These are phyloP conservation scores for Stenoptilia bipunctidactyla DNA, from an alignment of 2,888 invertebrate species.

Conservation along the genomic window DNA sequence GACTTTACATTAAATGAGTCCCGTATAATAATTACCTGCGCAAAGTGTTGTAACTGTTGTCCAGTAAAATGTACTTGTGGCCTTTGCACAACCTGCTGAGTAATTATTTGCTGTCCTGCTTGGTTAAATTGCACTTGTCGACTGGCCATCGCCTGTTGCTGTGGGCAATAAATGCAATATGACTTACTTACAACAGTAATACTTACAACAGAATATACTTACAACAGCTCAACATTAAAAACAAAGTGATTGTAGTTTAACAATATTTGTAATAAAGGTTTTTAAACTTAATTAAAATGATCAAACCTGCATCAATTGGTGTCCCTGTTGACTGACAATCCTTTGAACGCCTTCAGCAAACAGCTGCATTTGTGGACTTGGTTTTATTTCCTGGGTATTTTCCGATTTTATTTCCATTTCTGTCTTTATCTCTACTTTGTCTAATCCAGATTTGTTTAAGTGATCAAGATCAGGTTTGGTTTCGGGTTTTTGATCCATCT, in stretches of 20 bases:
- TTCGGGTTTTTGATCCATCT: constrained; percentile 27
- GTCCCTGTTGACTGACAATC: constrained; percentile 35
- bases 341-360: constrained; percentile 41
- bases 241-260: no score
- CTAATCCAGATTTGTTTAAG: constrained; percentile 51
- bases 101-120: not conserved
- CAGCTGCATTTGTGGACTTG: constrained; percentile 30
- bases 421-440: constrained; percentile 43
- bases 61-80: constrained; percentile 47
- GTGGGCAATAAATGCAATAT: no score
- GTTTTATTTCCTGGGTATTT: constrained; percentile 27
- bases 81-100: constrained; percentile 17
- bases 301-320: constrained; percentile 48
- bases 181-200: no score
- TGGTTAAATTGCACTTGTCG: constrained; percentile 12
- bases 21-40: constrained; percentile 33
- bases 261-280: no score
- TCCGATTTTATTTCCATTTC: constrained; percentile 18
- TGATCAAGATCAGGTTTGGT: constrained; percentile 48
- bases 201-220: no score
- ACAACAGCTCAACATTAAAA: no score
- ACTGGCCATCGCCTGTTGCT: constrained; percentile 19
- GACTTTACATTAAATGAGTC: no score
- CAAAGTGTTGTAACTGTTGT: constrained; percentile 46
- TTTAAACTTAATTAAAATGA: no score